Base-by-base conservation (phyloP, 37 sponge, comb jelly and placozoan genomes). In the Beroe ovata region DNA sequence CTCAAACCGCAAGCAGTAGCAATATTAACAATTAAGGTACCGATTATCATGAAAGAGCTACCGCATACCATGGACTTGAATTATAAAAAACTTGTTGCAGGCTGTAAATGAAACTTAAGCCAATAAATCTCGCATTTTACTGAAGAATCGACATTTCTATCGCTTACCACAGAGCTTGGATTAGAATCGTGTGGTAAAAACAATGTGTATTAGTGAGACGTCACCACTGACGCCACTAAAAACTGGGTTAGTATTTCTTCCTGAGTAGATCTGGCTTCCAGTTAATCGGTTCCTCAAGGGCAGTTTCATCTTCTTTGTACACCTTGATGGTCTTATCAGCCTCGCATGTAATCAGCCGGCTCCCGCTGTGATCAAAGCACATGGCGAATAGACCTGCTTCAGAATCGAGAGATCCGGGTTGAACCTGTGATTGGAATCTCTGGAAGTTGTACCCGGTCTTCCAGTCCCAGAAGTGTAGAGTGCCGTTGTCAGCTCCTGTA, bases 361-460 rank as follows among this genome's bases (percentile, higher is more conserved):
- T 92, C 19, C 99, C 99, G 59, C 99, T 77, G 89, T 88, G 38
- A 69, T 98, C 99, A 92, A 95, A 98, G 0, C 38, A 4, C 64
- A 91, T 60, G 60, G 92, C 91, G 91, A 95, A 98, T 33, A 98
- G 92, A 0, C 99, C 99, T 0, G 96, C 95, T 71, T 98, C 99
- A 25, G 95, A 95, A 92, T 97, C 99, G 60, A 98, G 90, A 60
- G 99, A 98, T 1, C 99, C 99, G 0, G 99, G 99, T 93, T 98
- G 99, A 1, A 92, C 95, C 3, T 64, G 34, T 0, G 96, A 92
- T 64, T 95, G 96, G 16, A 94, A 64, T 71, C 95, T 91, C 90
- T 98, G 99, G 90, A 98, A 98, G 90, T 95, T 95, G 90, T 96
- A 94, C 2, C 99, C 99, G 32, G 94, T 95, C 61, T 91, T 92